Evolutionary conservation across 2,113 vertebrate genomes (phyloP).

Genomic region (Actenoides hombroni): DNA sequence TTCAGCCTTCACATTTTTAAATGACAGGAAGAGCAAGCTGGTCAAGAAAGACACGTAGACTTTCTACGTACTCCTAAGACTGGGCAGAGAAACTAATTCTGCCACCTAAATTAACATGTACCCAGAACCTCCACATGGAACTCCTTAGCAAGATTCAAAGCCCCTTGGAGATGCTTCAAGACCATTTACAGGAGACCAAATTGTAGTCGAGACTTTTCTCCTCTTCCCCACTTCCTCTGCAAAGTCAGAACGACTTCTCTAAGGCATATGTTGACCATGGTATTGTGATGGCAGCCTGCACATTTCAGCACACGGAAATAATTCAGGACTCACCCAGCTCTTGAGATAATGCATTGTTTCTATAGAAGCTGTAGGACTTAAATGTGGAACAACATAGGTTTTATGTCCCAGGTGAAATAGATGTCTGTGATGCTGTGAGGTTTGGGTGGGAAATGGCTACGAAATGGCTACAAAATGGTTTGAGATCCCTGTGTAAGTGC

Average conservation of each 20-base stretch:
- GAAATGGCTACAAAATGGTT: not conserved
- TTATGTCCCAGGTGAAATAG: not conserved
- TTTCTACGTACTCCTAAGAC: accelerated
- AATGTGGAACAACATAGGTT: not conserved
- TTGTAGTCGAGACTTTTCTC: not conserved
- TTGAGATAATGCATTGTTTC: not conserved
- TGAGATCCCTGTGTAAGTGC: not conserved
- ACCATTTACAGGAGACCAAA: not conserved
- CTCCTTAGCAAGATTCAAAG: not conserved
- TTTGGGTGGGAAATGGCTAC: not conserved
- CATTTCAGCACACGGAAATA: not conserved
- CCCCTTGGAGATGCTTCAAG: not conserved
- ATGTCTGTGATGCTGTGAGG: not conserved
- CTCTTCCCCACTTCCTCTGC: not conserved
- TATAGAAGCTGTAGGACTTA: not conserved
- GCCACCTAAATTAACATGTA: not conserved
- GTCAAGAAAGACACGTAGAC: not conserved
- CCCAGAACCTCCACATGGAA: not conserved
- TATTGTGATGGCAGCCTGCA: not conserved
- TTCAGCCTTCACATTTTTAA: not conserved
- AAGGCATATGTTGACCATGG: not conserved
- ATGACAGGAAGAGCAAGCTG: not conserved
- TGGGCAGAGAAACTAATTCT: not conserved
- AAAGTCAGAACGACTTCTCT: not conserved
- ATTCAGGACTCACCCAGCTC: not conserved